These are phyloP conservation scores for Gymnoscelis rufifasciata DNA, from an alignment of 2,888 invertebrate genomes.

Conservation along the genomic window DNA sequence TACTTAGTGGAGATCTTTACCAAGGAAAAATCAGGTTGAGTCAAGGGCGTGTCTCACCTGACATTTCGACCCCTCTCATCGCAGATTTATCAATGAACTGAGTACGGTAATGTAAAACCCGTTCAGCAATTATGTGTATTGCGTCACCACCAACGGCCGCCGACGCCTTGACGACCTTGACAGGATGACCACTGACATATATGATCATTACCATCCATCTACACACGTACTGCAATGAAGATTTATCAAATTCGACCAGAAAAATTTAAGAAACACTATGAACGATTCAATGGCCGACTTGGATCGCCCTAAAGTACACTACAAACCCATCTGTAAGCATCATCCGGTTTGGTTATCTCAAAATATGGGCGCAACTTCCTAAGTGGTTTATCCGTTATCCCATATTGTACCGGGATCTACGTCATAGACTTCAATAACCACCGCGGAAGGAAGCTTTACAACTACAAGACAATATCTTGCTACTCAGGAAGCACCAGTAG, in stretches of 20 bases:
- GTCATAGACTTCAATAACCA: conserved; percentile 38
- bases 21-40: not conserved
- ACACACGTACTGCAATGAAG: not conserved
- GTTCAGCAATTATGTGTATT: conserved; percentile 50
- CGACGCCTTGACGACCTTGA: conserved; percentile 55
- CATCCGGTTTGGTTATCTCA: conserved; percentile 30
- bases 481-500: conserved; percentile 64
- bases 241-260: not conserved
- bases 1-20: no score
- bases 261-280: conserved; percentile 22
- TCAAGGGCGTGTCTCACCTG: conserved; percentile 14
- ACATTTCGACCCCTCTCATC: conserved; percentile 37
- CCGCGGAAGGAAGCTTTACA: conserved; percentile 72
- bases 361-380: conserved; percentile 50
- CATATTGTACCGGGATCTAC: conserved; percentile 28
- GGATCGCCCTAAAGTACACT: conserved; percentile 20
- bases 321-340: conserved; percentile 29
- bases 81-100: conserved; percentile 59
- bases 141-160: conserved; percentile 53
- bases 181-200: conserved; percentile 38
- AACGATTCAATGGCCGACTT: conserved; percentile 22
- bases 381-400: conserved; percentile 66
- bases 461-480: conserved; percentile 56
- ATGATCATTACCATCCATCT: conserved; percentile 4
- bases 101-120: conserved; percentile 52